Evolutionary conservation across 1,140 invertebrate species (phyloP), one percentile per base, ranked within the genome.

Genomic region (Euglossa dilemma): DNA sequence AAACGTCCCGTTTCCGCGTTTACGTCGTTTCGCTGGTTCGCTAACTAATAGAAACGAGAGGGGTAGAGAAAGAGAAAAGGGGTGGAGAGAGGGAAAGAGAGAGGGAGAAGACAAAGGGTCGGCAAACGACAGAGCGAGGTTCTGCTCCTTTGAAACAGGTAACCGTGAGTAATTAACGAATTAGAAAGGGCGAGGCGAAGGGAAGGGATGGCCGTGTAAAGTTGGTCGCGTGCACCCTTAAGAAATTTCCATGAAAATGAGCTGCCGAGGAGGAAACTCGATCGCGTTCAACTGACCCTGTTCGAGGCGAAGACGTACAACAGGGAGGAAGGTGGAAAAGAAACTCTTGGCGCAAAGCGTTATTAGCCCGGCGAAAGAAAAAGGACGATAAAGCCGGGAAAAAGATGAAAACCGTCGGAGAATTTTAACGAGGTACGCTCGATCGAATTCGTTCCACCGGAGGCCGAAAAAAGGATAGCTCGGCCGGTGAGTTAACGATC

Each of bases 171-270:
- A 50, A 79, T 70, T 59, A 70, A 77, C 20, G 45, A 79, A 79
- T 70, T 50, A 36, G n/a, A 47, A 67, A n/a, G 18, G 52, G 50
- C 43, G 23, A 47, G 36, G 0, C 1, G 16, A 16, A 45, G 20
- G n/a, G n/a, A n/a, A 47, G 43, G 16, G 25, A 36, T 36, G 14
- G 20, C 45, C 50, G 18, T 18, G 45, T 18, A 36, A 79, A 59
- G 25, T 71, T 79, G 11, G 2, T n/a, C 23, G 9, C 7, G 16
- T 2, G 12, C 23, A 14, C 23, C 61, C 16, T 57, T 78, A 23
- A 66, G 36, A 77, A 78, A 56, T 69, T 67, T 64, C 64, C 75
- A 54, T 20, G 64, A 54, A 69, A 69, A 69, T 78, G 57, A 56
- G 63, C 57, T 69, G 28, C 16, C 28, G 36, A 11, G 36, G 23